phyloP scores from a whole-genome alignment of 2,888 invertebrate species.

The Lasioglossum figueresi region DNA sequence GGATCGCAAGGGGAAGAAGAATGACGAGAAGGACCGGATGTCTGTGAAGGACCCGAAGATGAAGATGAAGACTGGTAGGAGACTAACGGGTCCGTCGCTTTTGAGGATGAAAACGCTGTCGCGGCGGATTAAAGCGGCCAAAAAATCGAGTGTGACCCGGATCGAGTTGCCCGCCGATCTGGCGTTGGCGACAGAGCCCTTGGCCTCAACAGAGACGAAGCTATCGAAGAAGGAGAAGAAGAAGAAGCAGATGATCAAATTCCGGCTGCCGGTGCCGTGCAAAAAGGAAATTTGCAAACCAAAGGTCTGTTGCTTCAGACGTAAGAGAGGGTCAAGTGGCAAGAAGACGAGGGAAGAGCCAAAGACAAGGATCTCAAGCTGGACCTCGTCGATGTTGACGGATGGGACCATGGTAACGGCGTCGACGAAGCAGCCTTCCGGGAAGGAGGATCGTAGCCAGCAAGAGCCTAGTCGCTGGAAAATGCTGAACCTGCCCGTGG shows the following conservation, averaged over 20 bases:
- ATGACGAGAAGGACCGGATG: rapidly evolving
- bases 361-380: background rate
- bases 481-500: conserved; percentile 38
- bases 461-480: conserved; percentile 17
- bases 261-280: conserved; percentile 48
- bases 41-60: background rate
- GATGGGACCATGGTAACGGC: background rate
- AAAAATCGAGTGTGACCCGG: background rate
- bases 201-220: background rate
- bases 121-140: rapidly evolving
- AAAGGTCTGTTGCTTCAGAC: conserved; percentile 52
- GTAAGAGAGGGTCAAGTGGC: background rate
- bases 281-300: conserved; percentile 56
- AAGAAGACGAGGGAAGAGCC: background rate
- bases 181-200: background rate
- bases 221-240: conserved; percentile 15
- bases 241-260: conserved; percentile 24
- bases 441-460: background rate
- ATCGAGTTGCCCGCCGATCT: rapidly evolving
- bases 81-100: background rate
- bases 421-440: background rate
- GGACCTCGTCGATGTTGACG: background rate
- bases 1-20: background rate
- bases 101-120: rapidly evolving
- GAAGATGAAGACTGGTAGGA: background rate